phyloP scores from a whole-genome alignment of 1,140 invertebrate genomes.

The Hirudo medicinalis region DNA sequence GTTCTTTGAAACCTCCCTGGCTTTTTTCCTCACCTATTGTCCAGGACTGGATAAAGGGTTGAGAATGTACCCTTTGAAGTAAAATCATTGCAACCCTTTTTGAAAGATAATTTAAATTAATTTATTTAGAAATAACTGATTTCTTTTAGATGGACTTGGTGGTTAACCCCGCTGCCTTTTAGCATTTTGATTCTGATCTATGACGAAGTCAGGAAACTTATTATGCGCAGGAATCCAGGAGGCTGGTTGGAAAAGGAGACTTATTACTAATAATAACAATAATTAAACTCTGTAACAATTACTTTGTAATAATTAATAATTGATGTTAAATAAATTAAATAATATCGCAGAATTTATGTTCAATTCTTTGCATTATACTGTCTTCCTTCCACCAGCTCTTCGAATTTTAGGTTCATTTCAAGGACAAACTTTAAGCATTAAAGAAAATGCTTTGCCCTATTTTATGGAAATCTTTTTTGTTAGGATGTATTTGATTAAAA shows the following conservation, averaged over 20 bases:
- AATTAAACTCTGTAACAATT: too few relatives aligned
- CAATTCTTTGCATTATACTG: too few relatives aligned
- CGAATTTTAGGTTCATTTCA: too few relatives aligned
- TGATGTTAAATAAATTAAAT: too few relatives aligned
- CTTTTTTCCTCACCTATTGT: conserved; percentile 40
- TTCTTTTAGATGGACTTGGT: conserved; percentile 78
- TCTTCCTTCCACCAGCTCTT: too few relatives aligned
- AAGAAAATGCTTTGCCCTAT: too few relatives aligned
- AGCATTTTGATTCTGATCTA: conserved; percentile 92
- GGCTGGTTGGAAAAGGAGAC: conserved; percentile 97
- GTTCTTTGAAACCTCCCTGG: conserved; percentile 42
- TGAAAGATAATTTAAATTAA: neutral
- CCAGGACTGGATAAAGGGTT: conserved; percentile 41
- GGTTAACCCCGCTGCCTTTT: conserved; percentile 93
- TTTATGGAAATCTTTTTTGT: too few relatives aligned
- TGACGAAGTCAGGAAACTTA: conserved; percentile 87
- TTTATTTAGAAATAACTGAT: neutral
- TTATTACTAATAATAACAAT: conserved; percentile 65
- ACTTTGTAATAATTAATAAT: too few relatives aligned
- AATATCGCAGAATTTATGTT: too few relatives aligned
- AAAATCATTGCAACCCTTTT: conserved; percentile 20
- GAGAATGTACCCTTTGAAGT: conserved; percentile 42
- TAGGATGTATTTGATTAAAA: too few relatives aligned
- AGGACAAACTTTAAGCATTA: too few relatives aligned
- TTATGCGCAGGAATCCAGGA: conserved; percentile 77